These are phyloP conservation scores for Probosciger aterrimus DNA, from an alignment of 2,113 vertebrate genomes.

Conservation along the genomic window DNA sequence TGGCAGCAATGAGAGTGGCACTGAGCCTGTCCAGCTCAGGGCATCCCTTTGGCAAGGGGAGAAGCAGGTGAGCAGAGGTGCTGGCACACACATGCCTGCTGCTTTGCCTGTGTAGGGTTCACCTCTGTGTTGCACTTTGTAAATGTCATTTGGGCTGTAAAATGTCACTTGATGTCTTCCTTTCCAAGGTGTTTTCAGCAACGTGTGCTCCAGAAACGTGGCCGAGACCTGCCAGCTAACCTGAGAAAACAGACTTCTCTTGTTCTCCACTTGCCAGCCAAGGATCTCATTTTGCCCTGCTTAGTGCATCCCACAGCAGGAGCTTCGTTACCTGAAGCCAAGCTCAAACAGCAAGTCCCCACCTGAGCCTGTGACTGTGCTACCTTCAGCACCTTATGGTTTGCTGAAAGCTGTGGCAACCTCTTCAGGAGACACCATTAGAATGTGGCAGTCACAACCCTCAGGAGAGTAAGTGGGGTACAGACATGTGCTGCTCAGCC, in stretches of 20 bases:
- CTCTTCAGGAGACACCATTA: background rate
- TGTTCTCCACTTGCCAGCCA: background rate
- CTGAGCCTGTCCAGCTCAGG: rapidly evolving
- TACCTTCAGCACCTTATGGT: background rate
- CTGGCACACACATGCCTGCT: background rate
- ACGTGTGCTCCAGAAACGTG: background rate
- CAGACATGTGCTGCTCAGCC: background rate
- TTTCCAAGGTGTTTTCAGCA: background rate
- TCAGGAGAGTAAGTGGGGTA: background rate
- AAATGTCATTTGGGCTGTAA: constrained; percentile 27
- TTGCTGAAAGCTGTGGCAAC: background rate
- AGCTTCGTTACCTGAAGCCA: background rate
- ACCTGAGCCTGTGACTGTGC: background rate
- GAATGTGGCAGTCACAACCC: background rate
- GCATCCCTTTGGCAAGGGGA: background rate
- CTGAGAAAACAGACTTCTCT: background rate
- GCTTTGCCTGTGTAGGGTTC: background rate
- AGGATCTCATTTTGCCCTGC: background rate
- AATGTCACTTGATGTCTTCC: background rate
- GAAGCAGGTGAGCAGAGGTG: background rate
- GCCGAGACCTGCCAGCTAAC: background rate
- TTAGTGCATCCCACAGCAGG: background rate
- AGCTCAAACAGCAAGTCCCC: background rate
- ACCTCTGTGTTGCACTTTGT: background rate
- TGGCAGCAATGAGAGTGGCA: rapidly evolving